Percentiles rank a stretch among this genome's conserved stretches.
Conservation (phyloP, 2,888 invertebrate species). For the Spilarctia lutea region DNA sequence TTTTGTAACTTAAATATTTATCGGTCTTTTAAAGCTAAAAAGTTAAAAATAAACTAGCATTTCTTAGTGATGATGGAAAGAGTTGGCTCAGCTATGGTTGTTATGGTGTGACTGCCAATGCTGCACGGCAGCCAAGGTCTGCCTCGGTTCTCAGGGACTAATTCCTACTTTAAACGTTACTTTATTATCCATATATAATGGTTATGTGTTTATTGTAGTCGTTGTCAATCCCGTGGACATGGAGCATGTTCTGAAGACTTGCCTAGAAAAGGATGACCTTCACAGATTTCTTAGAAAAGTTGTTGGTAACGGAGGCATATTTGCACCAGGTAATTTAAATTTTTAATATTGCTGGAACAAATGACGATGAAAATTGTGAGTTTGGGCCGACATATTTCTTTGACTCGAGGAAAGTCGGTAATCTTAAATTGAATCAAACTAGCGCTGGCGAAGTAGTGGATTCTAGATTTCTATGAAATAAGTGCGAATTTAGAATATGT, state of each 20-base stretch:
- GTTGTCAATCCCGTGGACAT: conserved; percentile 69
- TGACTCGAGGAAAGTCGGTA: neutral
- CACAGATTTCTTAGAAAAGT: conserved; percentile 69
- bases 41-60: no score
- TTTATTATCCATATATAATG: neutral
- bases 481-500: conserved; percentile 5
- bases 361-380: neutral
- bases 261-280: conserved; percentile 76
- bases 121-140: no score
- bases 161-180: neutral
- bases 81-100: no score
- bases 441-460: neutral
- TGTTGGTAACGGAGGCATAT: conserved; percentile 71
- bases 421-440: neutral
- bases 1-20: no score
- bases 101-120: no score
- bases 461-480: neutral
- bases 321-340: conserved; percentile 72
- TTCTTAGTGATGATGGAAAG: no score
- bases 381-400: neutral
- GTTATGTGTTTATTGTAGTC: conserved; percentile 53
- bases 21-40: no score
- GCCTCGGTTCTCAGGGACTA: no score
- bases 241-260: conserved; percentile 74
- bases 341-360: neutral